Percentiles rank a stretch among this genome's conserved stretches.
These are phyloP conservation scores for Phthorimaea operculella DNA, from an alignment of 1,140 invertebrate species.

Conservation along the genomic window DNA sequence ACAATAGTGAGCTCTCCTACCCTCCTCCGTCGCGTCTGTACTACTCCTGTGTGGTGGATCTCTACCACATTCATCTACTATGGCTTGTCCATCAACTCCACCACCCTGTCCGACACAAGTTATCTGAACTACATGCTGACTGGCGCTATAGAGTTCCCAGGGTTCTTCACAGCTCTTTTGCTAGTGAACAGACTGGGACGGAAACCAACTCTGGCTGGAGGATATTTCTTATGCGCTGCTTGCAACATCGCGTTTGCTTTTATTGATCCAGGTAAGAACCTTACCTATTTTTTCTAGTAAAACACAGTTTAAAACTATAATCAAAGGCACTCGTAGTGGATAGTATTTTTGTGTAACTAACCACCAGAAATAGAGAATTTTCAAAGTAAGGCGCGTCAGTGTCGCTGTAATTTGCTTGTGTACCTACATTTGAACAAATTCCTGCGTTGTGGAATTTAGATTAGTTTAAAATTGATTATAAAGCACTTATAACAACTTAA, in stretches of 20 bases:
- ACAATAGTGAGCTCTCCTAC: constrained; percentile 70
- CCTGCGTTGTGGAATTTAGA: too few relatives aligned
- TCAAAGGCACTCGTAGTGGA: too few relatives aligned
- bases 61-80: constrained; percentile 83
- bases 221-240: constrained; percentile 41
- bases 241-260: not conserved
- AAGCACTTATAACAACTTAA: too few relatives aligned
- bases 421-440: too few relatives aligned
- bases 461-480: too few relatives aligned
- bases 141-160: constrained; percentile 76
- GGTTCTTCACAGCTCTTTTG: constrained; percentile 73
- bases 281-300: too few relatives aligned
- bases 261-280: not conserved
- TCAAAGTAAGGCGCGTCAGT: too few relatives aligned
- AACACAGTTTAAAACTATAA: too few relatives aligned
- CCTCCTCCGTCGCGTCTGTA: constrained; percentile 73
- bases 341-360: too few relatives aligned
- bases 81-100: constrained; percentile 83
- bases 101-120: constrained; percentile 75
- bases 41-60: constrained; percentile 79
- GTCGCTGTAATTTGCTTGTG: too few relatives aligned
- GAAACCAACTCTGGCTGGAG: constrained; percentile 45
- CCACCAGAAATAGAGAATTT: too few relatives aligned
- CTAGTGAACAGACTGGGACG: constrained; percentile 74
- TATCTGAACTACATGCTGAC: constrained; percentile 78